Evolutionary conservation across 2,888 invertebrate species (phyloP), one percentile per base, ranked within the genome.

Genomic region (Lochmaea crataegi): DNA sequence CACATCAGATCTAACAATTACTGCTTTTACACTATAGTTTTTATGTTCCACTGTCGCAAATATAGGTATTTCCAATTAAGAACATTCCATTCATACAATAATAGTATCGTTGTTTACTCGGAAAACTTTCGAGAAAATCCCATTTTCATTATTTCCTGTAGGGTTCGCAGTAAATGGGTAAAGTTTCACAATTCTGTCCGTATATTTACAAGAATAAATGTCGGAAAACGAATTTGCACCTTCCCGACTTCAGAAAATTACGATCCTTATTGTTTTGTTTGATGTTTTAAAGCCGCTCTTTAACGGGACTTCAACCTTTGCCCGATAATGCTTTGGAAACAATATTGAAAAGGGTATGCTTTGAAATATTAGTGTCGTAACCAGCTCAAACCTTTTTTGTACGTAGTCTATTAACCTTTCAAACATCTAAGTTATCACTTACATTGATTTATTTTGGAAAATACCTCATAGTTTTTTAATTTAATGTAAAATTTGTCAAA

Each of bases 181-280:
- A 63, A 63, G 61, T 63, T 63, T 63, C 26, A 16, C 61, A 53
- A 60, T 60, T 56, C 41, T 57, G 45, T 57, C 16, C 41, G 56
- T 66, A 61, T 68, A 61, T 68, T 61, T 48, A 51, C 45, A 63
- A 53, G 68, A 32, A 61, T 68, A 68, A 60, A 60, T 32, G 60
- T 68, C 57, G 10, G 10, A 12, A 66, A 57, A 66, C 68, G 48
- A 61, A 68, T 68, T 68, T 68, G 68, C 68, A 68, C 68, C 68
- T 68, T 68, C n/a, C 57, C 18, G 41, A 41, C 41, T 68, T 51
- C 38, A 51, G 32, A 51, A 68, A 68, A 68, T 68, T 60, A 61
- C 61, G 61, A 63, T 63, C 61, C 61, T 14, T 41, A 42, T 42
- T 63, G 61, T 63, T 63, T 42, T 63, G 61, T 63, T 63, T 41